Conservation (phyloP, 2,888 invertebrate genomes). For the Pediacus dermestoides region DNA sequence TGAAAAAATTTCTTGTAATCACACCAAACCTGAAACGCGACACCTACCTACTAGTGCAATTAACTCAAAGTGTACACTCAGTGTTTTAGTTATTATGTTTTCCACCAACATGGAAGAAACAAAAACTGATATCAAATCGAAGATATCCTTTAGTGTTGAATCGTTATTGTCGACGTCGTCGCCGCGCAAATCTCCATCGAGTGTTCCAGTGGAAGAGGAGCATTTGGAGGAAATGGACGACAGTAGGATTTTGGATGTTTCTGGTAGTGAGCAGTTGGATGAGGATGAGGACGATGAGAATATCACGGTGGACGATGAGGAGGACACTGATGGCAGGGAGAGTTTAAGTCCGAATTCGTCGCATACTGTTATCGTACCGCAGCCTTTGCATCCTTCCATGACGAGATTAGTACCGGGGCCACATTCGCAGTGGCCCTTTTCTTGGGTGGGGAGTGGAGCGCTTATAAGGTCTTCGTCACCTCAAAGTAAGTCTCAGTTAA, state of each 20-base stretch:
- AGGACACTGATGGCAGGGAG: conserved; percentile 47
- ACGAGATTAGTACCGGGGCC: conserved; percentile 55
- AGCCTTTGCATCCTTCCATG: conserved; percentile 60
- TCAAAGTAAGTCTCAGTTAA: conserved; percentile 59
- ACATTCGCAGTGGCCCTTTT: conserved; percentile 60
- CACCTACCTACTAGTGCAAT: conserved; percentile 13
- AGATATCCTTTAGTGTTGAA: conserved; percentile 73
- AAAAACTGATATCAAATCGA: conserved; percentile 54
- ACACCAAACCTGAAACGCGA: conserved; percentile 12
- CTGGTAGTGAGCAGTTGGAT: conserved; percentile 48
- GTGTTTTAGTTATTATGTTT: too few species aligned
- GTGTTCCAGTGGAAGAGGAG: conserved; percentile 23
- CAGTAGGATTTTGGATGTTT: conserved; percentile 28
- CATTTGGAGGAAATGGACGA: conserved; percentile 31
- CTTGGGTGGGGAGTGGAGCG: conserved; percentile 61
- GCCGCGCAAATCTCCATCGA: conserved; percentile 17
- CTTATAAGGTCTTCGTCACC: conserved; percentile 60
- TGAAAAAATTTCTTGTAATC: conserved; percentile 18
- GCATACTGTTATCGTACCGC: conserved; percentile 63
- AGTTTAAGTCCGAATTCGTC: conserved; percentile 53
- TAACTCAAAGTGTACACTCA: conserved; percentile 12
- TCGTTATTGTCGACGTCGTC: conserved; percentile 53
- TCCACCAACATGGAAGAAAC: conserved; percentile 43
- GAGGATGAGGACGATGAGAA: conserved; percentile 49
- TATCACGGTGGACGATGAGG: conserved; percentile 45